Evolutionary conservation across 2,113 vertebrate genomes (phyloP).

Genomic region (Calonectris borealis): DNA sequence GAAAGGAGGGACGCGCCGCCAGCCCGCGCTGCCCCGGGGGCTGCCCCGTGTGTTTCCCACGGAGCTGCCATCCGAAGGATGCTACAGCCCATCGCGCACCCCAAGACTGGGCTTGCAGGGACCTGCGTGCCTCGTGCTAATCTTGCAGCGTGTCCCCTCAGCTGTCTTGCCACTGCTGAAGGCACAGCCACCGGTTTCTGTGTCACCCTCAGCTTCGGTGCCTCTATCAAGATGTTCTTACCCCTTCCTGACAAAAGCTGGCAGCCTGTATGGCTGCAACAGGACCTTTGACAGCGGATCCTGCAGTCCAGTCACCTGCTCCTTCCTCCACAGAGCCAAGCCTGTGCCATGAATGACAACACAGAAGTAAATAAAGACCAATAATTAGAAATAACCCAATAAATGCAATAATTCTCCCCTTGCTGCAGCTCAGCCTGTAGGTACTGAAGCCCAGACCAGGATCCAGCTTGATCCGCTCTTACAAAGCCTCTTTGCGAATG

Average conservation of each 20-base stretch:
- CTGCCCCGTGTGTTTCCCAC: background rate
- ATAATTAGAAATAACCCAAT: background rate
- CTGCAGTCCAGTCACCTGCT: constrained; percentile 27
- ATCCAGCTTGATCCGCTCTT: background rate
- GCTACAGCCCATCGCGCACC: background rate
- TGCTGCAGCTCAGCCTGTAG: background rate
- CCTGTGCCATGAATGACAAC: background rate
- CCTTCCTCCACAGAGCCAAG: constrained; percentile 37
- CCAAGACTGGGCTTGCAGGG: rapidly evolving
- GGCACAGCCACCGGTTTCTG: background rate
- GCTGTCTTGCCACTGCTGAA: rapidly evolving
- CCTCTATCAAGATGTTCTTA: background rate
- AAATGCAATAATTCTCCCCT: background rate
- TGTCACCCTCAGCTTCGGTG: background rate
- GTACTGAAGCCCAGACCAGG: background rate
- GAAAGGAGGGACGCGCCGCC: background rate
- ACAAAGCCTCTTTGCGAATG: background rate
- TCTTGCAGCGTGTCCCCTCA: background rate
- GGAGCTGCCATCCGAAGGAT: background rate
- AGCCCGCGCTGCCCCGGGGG: rapidly evolving
- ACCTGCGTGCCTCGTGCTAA: background rate
- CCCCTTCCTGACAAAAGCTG: constrained; percentile 41
- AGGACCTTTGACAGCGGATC: constrained; percentile 21
- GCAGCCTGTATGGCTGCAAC: constrained; percentile 34
- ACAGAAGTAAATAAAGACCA: background rate